Base-by-base conservation (phyloP, 2,797 vertebrate genomes). In the Chrysocyon brachyurus region DNA sequence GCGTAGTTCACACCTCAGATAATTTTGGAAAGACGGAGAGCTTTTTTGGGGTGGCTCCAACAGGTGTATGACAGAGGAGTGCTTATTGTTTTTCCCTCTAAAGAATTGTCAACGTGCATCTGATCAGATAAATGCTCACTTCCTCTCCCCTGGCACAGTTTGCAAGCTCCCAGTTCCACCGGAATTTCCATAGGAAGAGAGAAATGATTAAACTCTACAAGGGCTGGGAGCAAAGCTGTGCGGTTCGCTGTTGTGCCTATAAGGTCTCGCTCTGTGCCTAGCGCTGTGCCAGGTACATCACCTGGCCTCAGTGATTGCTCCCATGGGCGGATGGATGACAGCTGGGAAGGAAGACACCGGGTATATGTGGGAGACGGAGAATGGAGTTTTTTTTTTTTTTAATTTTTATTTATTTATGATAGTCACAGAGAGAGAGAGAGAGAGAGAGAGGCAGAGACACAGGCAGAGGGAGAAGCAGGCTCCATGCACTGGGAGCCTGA, bases 81-180 rank as follows among this genome's bases (percentile, higher is more conserved):
- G 52, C 16, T 19, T 78, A 8, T 46, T 46, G 40, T 90, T 79
- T 36, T 40, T 72, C 33, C 40, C 46, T 4, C 14, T 24, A 28
- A 61, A 86, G 77, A 92, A 66, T 46, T 33, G 9, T 64, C 84
- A 19, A 90, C 46, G 84, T 31, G 59, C 22, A 40, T 90, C 83
- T 94, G 36, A 49, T 61, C 49, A 91, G 64, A 56, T 61, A 64
- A 96, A 94, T 24, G 52, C 87, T 94, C 31, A 82, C 36, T 82
- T 66, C 59, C 8, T 64, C 21, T 92, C 73, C 56, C 31, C 52
- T 31, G 66, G 56, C 22, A 63, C 33, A 31, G 52, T 83, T 36
- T 31, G 17, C 40, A 57, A 75, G 28, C n/a, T 93, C 90, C 31
- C 24, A 68, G 57, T 63, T 21, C 59, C 24, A 1, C 31, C 9